Conservation (phyloP, 2,888 invertebrate species). For the Acheta domesticus region DNA sequence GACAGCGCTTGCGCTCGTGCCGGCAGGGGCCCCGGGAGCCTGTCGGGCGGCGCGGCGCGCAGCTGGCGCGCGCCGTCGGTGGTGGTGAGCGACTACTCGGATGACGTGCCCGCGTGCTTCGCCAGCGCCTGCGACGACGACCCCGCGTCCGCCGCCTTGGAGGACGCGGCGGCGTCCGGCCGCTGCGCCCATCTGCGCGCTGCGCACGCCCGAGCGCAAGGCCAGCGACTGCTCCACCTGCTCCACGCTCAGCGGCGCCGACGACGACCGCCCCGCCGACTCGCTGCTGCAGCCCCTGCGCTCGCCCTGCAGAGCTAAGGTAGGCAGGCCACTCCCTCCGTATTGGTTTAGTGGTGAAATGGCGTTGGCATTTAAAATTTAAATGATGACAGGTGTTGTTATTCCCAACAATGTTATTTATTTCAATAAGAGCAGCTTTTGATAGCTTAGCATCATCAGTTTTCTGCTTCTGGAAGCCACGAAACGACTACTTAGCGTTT, state of each 20-base stretch:
- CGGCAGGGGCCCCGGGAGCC: background rate
- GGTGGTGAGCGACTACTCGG: slow-evolving; percentile 83
- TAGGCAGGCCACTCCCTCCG: background rate
- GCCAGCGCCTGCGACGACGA: slow-evolving; percentile 34
- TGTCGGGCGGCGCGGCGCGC: slow-evolving; percentile 1
- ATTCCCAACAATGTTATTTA: too few relatives aligned
- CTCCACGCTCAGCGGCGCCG: slow-evolving; percentile 70
- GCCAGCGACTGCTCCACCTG: slow-evolving; percentile 72
- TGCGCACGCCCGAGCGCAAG: slow-evolving; percentile 61
- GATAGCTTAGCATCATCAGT: too few relatives aligned
- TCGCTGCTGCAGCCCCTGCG: slow-evolving; percentile 47
- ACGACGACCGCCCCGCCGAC: slow-evolving; percentile 52
- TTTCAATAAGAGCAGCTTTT: too few relatives aligned
- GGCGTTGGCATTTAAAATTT: too few relatives aligned
- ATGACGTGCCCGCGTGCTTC: slow-evolving; percentile 50
- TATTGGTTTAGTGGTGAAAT: too few relatives aligned
- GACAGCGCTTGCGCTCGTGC: background rate
- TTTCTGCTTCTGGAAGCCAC: too few relatives aligned
- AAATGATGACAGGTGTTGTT: too few relatives aligned
- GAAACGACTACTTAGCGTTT: too few relatives aligned
- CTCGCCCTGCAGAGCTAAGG: slow-evolving; percentile 42
- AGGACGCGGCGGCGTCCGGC: slow-evolving; percentile 25
- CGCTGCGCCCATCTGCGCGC: slow-evolving; percentile 50
- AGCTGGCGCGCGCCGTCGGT: slow-evolving; percentile 81
- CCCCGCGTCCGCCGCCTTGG: slow-evolving; percentile 29